Percentiles rank a stretch among this genome's conserved stretches.
phyloP scores from a whole-genome alignment of 2,888 invertebrate species.

The Dioctria linearis region DNA sequence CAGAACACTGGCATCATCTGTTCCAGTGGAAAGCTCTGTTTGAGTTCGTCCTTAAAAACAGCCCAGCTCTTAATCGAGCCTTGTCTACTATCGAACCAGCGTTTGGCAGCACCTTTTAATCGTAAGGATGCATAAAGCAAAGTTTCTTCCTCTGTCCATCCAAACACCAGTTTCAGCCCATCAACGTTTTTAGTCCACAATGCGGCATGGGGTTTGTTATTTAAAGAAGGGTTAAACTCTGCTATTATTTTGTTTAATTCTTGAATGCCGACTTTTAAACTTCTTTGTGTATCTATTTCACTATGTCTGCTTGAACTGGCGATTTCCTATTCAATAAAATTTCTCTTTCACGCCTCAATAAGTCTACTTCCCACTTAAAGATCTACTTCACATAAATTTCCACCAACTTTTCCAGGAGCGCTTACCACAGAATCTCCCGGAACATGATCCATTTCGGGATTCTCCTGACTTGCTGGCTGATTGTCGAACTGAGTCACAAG shows the following conservation, averaged over 20 bases:
- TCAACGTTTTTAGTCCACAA: constrained; percentile 20
- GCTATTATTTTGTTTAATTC: constrained; percentile 18
- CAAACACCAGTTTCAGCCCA: background rate
- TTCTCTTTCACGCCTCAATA: background rate
- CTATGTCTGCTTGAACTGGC: background rate
- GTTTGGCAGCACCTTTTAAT: constrained; percentile 14
- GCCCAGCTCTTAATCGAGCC: background rate
- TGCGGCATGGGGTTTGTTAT: background rate
- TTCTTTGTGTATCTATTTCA: background rate
- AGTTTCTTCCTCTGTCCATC: constrained; percentile 12
- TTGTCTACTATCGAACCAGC: constrained; percentile 9
- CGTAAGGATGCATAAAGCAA: constrained; percentile 32
- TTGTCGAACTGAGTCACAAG: background rate
- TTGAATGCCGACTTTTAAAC: background rate
- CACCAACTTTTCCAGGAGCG: too few relatives aligned
- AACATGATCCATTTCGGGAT: background rate
- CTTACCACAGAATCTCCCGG: too few relatives aligned
- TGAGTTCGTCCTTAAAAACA: background rate
- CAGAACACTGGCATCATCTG: background rate
- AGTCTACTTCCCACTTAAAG: background rate
- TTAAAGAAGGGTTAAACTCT: constrained; percentile 3
- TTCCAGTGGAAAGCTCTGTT: constrained; percentile 8
- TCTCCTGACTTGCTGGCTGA: background rate
- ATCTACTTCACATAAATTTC: background rate
- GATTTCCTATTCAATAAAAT: background rate